Evolutionary conservation across 2,797 vertebrate species (phyloP).

Genomic region (Chloroceryle inda): DNA sequence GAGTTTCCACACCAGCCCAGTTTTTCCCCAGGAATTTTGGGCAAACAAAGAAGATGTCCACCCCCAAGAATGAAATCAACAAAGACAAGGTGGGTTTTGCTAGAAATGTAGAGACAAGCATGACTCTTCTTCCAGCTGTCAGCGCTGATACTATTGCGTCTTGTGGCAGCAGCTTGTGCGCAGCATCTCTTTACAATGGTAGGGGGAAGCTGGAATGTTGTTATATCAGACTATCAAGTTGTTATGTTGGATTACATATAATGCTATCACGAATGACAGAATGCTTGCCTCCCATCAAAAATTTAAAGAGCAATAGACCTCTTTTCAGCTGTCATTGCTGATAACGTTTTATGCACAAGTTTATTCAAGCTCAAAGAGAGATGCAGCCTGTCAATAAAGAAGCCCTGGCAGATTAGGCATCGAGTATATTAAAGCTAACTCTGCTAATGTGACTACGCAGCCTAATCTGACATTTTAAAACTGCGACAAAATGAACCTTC

Average conservation of each 20-base stretch:
- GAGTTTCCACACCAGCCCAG: neutral
- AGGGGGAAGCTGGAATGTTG: conserved; percentile 42
- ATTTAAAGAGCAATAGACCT: conserved; percentile 71
- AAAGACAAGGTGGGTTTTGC: neutral
- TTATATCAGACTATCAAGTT: conserved; percentile 72
- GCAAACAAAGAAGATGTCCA: neutral
- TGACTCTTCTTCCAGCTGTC: conserved; percentile 15
- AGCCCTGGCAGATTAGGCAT: conserved; percentile 51
- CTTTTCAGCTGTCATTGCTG: conserved; percentile 63
- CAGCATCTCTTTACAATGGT: conserved; percentile 39
- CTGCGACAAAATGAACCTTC: conserved; percentile 33
- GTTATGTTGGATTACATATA: conserved; percentile 63
- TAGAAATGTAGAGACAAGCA: neutral
- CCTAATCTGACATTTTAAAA: conserved; percentile 61
- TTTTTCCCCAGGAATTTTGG: neutral
- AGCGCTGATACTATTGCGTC: neutral
- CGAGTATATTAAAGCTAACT: conserved; percentile 51
- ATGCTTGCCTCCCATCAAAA: conserved; percentile 69
- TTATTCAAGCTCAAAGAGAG: conserved; percentile 60
- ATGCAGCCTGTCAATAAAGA: conserved; percentile 64
- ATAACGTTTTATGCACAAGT: conserved; percentile 67
- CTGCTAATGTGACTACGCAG: conserved; percentile 39
- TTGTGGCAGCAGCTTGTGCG: neutral
- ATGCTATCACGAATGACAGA: conserved; percentile 65
- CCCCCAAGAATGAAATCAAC: neutral